phyloP scores from a whole-genome alignment of 2,888 invertebrate genomes.

The Monochamus alternatus region DNA sequence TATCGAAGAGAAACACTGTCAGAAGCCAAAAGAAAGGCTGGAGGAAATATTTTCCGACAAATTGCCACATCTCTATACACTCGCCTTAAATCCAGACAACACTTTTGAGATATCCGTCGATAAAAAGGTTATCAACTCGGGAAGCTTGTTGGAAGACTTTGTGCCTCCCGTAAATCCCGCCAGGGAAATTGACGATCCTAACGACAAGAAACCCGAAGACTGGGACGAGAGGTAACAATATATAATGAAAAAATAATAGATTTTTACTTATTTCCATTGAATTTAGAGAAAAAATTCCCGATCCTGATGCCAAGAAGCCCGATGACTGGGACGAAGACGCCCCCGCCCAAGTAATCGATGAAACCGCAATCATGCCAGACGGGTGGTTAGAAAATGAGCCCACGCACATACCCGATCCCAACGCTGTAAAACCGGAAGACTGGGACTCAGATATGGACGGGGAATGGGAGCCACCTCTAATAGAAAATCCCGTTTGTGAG shows the following conservation, averaged over 20 bases:
- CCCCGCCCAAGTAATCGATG: slow-evolving; percentile 91
- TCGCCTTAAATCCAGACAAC: slow-evolving; percentile 86
- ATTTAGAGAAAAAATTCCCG: slow-evolving; percentile 70
- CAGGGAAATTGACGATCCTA: slow-evolving; percentile 93
- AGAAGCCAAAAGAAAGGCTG: slow-evolving; percentile 88
- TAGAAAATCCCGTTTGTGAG: slow-evolving; percentile 91
- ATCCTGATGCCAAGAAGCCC: slow-evolving; percentile 83
- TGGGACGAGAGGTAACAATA: slow-evolving; percentile 86
- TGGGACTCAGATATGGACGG: slow-evolving; percentile 99
- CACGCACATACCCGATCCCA: slow-evolving; percentile 88
- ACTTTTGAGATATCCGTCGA: slow-evolving; percentile 88
- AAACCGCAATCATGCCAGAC: slow-evolving; percentile 86
- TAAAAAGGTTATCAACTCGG: slow-evolving; percentile 87
- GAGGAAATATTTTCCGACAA: slow-evolving; percentile 94
- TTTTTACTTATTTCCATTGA: not conserved
- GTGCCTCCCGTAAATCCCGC: slow-evolving; percentile 96
- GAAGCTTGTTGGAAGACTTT: slow-evolving; percentile 91
- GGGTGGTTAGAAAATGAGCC: slow-evolving; percentile 96
- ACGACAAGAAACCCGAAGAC: slow-evolving; percentile 87
- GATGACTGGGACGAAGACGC: slow-evolving; percentile 98
- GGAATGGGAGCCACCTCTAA: slow-evolving; percentile 96
- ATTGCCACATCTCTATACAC: slow-evolving; percentile 89
- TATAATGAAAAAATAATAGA: not conserved
- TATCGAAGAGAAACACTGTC: slow-evolving; percentile 95
- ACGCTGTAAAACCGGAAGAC: slow-evolving; percentile 90